phyloP scores from a whole-genome alignment of 1,140 invertebrate genomes.

The Laodelphax striatellus region DNA sequence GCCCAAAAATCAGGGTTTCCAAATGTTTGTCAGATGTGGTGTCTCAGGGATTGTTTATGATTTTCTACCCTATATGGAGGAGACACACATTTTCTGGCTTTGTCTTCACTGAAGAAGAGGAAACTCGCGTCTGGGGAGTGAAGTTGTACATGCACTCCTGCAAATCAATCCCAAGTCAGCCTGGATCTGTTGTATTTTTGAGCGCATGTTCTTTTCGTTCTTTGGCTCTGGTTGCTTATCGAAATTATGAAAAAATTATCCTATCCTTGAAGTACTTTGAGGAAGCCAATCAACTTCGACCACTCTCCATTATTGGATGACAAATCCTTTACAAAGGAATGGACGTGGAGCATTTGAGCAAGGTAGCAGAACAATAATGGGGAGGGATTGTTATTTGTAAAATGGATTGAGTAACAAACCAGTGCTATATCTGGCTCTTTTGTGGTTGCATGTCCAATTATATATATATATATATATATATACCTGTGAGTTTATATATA shows the following conservation, averaged over 20 bases:
- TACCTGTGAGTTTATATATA: too few species aligned
- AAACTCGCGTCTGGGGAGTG: conserved; percentile 22
- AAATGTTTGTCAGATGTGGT: conserved; percentile 29
- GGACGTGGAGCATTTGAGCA: conserved; percentile 24
- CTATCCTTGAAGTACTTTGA: conserved; percentile 31
- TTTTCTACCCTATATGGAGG: conserved; percentile 30
- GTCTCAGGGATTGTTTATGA: conserved; percentile 30
- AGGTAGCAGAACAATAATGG: conserved; percentile 12
- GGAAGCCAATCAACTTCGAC: conserved; percentile 27
- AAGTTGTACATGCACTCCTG: conserved; percentile 26
- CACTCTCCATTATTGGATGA: conserved; percentile 26
- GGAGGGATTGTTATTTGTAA: conserved; percentile 25
- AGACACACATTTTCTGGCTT: conserved; percentile 1
- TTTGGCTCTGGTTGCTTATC: conserved; percentile 15
- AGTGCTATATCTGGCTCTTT: conserved; percentile 31
- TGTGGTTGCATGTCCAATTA: conserved; percentile 25
- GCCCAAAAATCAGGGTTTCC: conserved; percentile 30
- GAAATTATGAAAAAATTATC: conserved; percentile 15
- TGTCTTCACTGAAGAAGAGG: not conserved
- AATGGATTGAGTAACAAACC: conserved; percentile 21
- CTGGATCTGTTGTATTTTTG: conserved; percentile 15
- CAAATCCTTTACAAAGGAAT: conserved; percentile 29
- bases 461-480: too few species aligned
- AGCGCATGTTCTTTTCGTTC: conserved; percentile 24
- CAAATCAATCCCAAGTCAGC: conserved; percentile 5